Evolutionary conservation across 1,140 invertebrate species (phyloP), one percentile per base, ranked within the genome.

Genomic region (Zaprionus tsacasi): DNA sequence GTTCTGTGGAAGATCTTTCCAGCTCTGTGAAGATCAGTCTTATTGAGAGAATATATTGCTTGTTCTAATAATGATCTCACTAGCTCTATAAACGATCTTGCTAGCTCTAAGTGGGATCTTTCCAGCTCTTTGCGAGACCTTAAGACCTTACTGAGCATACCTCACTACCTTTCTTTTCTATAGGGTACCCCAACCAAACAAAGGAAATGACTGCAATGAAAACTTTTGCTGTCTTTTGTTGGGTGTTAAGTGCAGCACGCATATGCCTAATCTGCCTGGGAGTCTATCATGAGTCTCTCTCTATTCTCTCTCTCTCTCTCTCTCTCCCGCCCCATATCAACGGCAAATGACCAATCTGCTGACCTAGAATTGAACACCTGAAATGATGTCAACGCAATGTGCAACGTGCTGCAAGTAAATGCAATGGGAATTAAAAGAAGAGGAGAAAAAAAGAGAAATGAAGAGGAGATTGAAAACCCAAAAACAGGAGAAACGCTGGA

Each of bases 231-330:
- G 25, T 54, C 35, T 25, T 58, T 0, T 58, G 58, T 67, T 59
- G 27, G 70, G 59, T 69, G 70, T 74, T 58, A 74, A 69, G 59
- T 69, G 70, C 65, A 74, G 21, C 21, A 73, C 21, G 45, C 45
- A 50, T 50, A 71, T 17, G 38, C n/a, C 38, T 88, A 87, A 87
- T 82, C 83, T 79, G 83, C 76, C 63, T 74, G 76, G 52, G 63
- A 66, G 63, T 36, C 43, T 45, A 6, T 8, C 33, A 30, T 30
- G 27, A 7, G 40, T 6, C n/a, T 25, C 21, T 11, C 10, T 25
- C 10, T 25, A 8, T n/a, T 25, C 10, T 25, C 3, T n/a, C 3
- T 6, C 45, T 50, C n/a, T 10, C 45, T 21, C 21, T 21, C 21
- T 21, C 3, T 6, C 45, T 50, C n/a, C 11, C 45, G 21, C 15